Conservation (phyloP, 1,140 invertebrate species). For the Drosophila simulans region DNA sequence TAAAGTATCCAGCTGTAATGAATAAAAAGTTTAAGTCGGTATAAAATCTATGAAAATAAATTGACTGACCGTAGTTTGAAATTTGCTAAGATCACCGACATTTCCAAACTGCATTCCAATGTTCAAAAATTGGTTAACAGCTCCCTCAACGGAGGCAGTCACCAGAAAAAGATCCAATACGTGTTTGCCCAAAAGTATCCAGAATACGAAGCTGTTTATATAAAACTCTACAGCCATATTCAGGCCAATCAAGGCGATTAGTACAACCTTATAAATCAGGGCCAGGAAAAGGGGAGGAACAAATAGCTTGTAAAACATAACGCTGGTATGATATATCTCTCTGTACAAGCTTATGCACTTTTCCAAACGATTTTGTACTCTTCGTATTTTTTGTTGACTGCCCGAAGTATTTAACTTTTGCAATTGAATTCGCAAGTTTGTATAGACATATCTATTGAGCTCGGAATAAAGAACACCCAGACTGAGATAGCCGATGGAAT, state of each 20-base stretch:
- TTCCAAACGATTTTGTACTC: neutral
- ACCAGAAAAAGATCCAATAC: constrained; percentile 48
- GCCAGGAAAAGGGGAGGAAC: constrained; percentile 25
- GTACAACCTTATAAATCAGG: constrained; percentile 13
- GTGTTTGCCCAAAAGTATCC: constrained; percentile 5
- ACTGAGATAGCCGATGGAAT: constrained; percentile 41
- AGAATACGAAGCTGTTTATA: neutral
- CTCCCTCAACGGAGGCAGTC: constrained; percentile 31
- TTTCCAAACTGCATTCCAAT: constrained; percentile 43
- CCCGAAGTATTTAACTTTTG: neutral
- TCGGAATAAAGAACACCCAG: constrained; percentile 40
- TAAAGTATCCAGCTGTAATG: neutral
- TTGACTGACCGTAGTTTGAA: constrained; percentile 41
- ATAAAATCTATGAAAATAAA: neutral
- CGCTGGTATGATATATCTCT: constrained; percentile 29
- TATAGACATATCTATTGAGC: constrained; percentile 34
- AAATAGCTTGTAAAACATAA: constrained; percentile 31
- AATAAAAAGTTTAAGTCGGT: neutral
- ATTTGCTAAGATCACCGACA: constrained; percentile 24
- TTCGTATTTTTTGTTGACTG: neutral
- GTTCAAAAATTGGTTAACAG: constrained; percentile 20
- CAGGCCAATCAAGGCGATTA: constrained; percentile 10
- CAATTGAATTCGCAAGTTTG: constrained; percentile 23
- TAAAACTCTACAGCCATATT: neutral
- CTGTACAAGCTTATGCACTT: constrained; percentile 56